Base-by-base conservation (phyloP, 1,140 invertebrate genomes). In the Battus philenor region DNA sequence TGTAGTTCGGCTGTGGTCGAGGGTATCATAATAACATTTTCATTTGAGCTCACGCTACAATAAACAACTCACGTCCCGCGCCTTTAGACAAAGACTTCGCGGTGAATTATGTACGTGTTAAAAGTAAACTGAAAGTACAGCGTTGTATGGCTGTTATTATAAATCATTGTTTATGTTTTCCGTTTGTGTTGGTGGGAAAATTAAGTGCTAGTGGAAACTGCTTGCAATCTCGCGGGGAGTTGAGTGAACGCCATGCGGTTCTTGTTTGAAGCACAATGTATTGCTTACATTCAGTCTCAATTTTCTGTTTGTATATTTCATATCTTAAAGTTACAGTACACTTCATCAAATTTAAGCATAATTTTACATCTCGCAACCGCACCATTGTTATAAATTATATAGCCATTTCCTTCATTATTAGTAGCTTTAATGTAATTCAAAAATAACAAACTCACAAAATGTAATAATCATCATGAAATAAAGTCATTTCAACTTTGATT, bases 111-210 rank as follows among this genome's bases (percentile, higher is more conserved):
- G 70, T 82, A 84, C 80, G 80, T 82, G 81, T 85, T 85, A 82
- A 84, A 85, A 85, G 78, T 85, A 82, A 84, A 84, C 78, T 77
- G 70, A 82, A 85, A 85, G 78, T 85, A 70, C 64, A 69, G 64
- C 74, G 68, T 68, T 80, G 64, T 79, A 73, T 73, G 68, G 68
- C 69, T 68, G 78, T 79, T 84, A 84, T 76, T 82, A 84, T 85
- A 85, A 85, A 85, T 85, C 80, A 85, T 82, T 82, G 80, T 75
- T 81, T 84, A 84, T 81, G 80, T 77, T 84, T 84, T 84, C 80
- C 76, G 80, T 82, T 84, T 80, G 74, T 60, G 72, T 74, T 75
- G 50, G 63, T 74, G 59, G 66, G 62, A 58, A 72, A 78, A 81
- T 81, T 81, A 78, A 81, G 69, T 76, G 69, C 59, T 70, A 69